Base-by-base conservation (phyloP, 2,888 invertebrate species). In the Pyrrhia umbra region DNA sequence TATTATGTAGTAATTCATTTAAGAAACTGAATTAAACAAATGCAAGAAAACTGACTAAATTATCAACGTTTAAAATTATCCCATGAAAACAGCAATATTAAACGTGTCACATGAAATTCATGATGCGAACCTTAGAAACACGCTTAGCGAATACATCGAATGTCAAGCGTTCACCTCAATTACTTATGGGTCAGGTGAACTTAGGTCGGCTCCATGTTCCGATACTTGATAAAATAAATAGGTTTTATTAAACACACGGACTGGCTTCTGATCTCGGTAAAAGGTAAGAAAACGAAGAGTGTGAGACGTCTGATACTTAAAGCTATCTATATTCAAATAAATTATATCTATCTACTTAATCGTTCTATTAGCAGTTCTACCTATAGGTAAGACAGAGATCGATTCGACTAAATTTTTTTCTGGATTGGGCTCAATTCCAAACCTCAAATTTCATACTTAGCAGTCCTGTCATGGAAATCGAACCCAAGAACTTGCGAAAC, bases 121-220 rank as follows among this genome's bases (percentile, higher is more conserved):
- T 15, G 51, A 42, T 43, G 37, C 37, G 34, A 23, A 42, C 23
- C 52, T 10, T 43, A n/a, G n/a, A n/a, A n/a, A 25, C 21, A 16
- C 16, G 34, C 18, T 42, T 6, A 18, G 52, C 34, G 56, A 51
- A 50, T 40, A 65, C 59, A 49, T 72, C 72, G 50, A 67, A 66
- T 66, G 67, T 66, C 72, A 71, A 61, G 56, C 61, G 57, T 50
- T 46, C 49, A 52, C 61, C 50, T 25, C 57, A 57, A 66, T 72
- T 71, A 72, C 50, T 71, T 61, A 61, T 54, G 71, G 71, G 54
- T 72, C 67, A 61, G 60, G 45, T 66, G 57, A 57, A 50, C 37
- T 57, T 72, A 61, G 72, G 72, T 57, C 34, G 21, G 43, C n/a
- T 34, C 49, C 45, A 5, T 15, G 20, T 37, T 42, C 49, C 52